Evolutionary conservation across 2,888 invertebrate species (phyloP).

Genomic region (Eristalis pertinax): DNA sequence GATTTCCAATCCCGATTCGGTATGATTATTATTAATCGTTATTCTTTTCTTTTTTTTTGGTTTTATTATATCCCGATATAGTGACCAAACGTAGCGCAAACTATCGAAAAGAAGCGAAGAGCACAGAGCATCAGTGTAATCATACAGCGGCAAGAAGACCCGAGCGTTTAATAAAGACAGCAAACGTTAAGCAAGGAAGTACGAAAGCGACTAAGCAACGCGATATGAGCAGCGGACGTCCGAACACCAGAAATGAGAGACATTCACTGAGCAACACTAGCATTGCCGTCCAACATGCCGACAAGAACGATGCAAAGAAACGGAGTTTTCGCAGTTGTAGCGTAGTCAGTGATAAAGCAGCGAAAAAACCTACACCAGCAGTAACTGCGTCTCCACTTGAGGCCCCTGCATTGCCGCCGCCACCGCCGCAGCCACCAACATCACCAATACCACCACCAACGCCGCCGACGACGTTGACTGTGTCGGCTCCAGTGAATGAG

Average conservation of each 20-base stretch:
- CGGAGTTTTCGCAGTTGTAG: conserved; percentile 39
- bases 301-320: conserved; percentile 34
- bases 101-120: conserved; percentile 22
- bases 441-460: background rate
- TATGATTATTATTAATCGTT: conserved; percentile 45
- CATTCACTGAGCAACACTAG: conserved; percentile 47
- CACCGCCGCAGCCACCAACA: conserved; percentile 4
- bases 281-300: conserved; percentile 14
- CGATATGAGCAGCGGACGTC: conserved; percentile 46
- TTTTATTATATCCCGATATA: conserved; percentile 10
- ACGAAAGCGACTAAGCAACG: conserved; percentile 61
- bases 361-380: conserved; percentile 47
- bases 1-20: conserved; percentile 51
- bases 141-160: conserved; percentile 7
- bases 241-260: conserved; percentile 56
- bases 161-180: background rate
- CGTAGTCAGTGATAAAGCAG: conserved; percentile 14
- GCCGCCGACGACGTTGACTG: background rate
- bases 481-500: conserved; percentile 43
- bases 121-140: conserved; percentile 27
- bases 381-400: background rate
- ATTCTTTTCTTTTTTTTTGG: conserved; percentile 10
- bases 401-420: background rate
- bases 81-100: conserved; percentile 54
- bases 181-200: conserved; percentile 55